Conservation (phyloP, 1,140 invertebrate genomes). For the Pogonus chalceus region DNA sequence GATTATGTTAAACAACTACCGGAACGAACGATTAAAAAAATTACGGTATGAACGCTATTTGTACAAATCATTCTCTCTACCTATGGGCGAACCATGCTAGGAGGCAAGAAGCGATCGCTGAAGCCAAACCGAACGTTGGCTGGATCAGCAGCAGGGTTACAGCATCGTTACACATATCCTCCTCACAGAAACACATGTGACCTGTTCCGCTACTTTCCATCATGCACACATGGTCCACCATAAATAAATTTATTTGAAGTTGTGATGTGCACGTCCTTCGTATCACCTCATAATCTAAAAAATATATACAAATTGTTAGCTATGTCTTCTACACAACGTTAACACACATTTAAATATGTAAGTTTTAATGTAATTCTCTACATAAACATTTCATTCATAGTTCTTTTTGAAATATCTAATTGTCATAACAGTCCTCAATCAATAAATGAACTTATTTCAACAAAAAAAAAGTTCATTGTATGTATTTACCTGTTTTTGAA, state of each 20-base stretch:
- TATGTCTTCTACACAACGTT: background rate
- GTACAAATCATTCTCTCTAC: too few relatives aligned
- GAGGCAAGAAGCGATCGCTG: slow-evolving; percentile 11
- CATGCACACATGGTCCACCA: slow-evolving; percentile 97
- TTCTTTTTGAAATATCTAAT: too few relatives aligned
- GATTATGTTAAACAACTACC: too few relatives aligned
- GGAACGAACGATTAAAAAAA: too few relatives aligned
- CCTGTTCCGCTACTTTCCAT: slow-evolving; percentile 92
- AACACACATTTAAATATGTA: background rate
- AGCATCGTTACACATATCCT: slow-evolving; percentile 84
- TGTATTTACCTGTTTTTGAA: slow-evolving; percentile 71
- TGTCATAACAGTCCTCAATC: too few relatives aligned
- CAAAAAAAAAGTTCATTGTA: background rate
- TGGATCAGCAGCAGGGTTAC: slow-evolving; percentile 16
- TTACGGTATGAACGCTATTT: too few relatives aligned
- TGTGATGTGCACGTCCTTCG: slow-evolving; percentile 84
- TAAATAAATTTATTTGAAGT: slow-evolving; percentile 90
- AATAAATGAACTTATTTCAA: too few relatives aligned
- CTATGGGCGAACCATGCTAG: slow-evolving; percentile 8
- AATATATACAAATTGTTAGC: too few relatives aligned
- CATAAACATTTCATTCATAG: too few relatives aligned
- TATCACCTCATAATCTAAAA: slow-evolving; percentile 78
- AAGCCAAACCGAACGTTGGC: slow-evolving; percentile 11
- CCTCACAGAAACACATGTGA: slow-evolving; percentile 97
- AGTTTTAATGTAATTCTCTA: background rate